phyloP scores from a whole-genome alignment of 1,140 invertebrate genomes.

The Anthonomus grandis region DNA sequence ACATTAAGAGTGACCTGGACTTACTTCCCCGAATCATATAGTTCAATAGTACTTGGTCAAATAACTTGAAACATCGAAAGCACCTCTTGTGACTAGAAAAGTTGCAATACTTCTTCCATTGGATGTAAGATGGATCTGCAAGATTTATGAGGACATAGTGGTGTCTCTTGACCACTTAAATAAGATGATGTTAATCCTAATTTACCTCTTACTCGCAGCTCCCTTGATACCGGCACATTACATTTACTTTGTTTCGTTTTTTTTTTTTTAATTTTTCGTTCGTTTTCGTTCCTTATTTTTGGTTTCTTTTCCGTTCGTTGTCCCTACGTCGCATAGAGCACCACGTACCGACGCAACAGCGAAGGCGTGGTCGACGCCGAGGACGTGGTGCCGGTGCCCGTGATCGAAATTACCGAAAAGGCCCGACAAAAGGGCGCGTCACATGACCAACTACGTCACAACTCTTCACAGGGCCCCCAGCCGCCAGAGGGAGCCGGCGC shows the following conservation, averaged over 20 bases:
- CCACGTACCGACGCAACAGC: slow-evolving; percentile 49
- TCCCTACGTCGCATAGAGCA: slow-evolving; percentile 42
- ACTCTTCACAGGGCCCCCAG: slow-evolving; percentile 30
- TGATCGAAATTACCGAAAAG: slow-evolving; percentile 36
- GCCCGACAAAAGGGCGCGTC: neutral
- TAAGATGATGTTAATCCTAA: too few relatives aligned
- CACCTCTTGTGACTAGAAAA: too few relatives aligned
- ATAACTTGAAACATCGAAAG: too few relatives aligned
- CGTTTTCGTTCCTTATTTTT: slow-evolving; percentile 14
- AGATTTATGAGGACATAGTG: too few relatives aligned
- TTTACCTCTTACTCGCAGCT: neutral
- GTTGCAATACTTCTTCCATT: too few relatives aligned
- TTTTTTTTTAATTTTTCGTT: slow-evolving; percentile 17
- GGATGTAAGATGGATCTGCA: too few relatives aligned
- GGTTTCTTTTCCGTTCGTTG: slow-evolving; percentile 23
- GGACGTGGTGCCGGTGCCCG: slow-evolving; percentile 47
- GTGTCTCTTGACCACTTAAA: too few relatives aligned
- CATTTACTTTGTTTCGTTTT: too few relatives aligned
- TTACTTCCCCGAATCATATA: too few relatives aligned
- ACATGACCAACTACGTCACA: slow-evolving; percentile 27
- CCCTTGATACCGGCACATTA: neutral
- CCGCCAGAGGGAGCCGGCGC: slow-evolving; percentile 32
- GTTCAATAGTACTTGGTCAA: too few relatives aligned
- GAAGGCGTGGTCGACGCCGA: slow-evolving; percentile 48
- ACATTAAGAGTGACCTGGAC: too few relatives aligned